Base-by-base conservation (phyloP, 2,113 vertebrate genomes). In the Protobothrops flavoviridis region DNA sequence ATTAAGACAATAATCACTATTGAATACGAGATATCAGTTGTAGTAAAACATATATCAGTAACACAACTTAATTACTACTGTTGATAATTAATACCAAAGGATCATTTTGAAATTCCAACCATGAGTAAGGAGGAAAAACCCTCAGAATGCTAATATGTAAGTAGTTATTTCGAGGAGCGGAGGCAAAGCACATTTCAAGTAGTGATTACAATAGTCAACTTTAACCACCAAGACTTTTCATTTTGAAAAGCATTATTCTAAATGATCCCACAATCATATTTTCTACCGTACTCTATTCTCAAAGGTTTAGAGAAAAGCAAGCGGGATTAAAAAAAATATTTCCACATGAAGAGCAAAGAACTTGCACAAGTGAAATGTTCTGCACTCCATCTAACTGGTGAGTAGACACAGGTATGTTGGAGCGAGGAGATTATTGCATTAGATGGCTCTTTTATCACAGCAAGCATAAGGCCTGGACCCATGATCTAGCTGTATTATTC, bases 361-460 rank as follows among this genome's bases (percentile, higher is more conserved):
- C 94, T 94, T 93, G 93, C 93, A 93, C 29, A 64, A 45, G 87
- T 92, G 61, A 0, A 93, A 43, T 0, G 50, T 90, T 93, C 91
- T 91, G 90, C 91, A 85, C 33, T 90, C 93, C 90, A 85, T 93
- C 93, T 94, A 59, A 93, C 92, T 90, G 59, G 64, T 92, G 92
- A 96, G 64, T 92, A 95, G 94, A 92, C 94, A 94, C 93, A 95
- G 95, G 95, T 94, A 95, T 94, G 91, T 33, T 95, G 89, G 94
- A 93, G 95, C 94, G 94, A 92, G 7, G 17, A 95, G 95, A 94
- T 91, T 94, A 96, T 23, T 0, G 5, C 81, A 33, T 52, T 93
- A 93, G 96, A 94, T 93, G 94, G 55, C 90, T 91, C 61, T 74
- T 91, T 0, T 0, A 92, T 59, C 85, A 94, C 91, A 95, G 45